Conservation (phyloP, 2,113 vertebrate genomes). For the Vimba vimba region DNA sequence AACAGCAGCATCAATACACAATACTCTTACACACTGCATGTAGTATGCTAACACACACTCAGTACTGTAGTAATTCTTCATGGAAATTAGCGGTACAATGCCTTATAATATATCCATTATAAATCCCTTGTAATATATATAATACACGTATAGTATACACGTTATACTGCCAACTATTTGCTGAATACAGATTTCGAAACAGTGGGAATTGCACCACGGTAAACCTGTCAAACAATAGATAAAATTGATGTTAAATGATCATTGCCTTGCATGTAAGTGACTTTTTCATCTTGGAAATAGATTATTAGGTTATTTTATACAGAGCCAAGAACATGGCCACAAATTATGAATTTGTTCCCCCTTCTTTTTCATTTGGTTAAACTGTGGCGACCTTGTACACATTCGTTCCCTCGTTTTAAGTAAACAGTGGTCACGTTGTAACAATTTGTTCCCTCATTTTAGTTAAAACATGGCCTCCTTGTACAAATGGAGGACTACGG, state of each 20-base stretch:
- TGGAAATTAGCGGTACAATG: background rate
- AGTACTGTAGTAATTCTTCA: background rate
- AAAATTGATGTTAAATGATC: no score
- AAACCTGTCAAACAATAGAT: no score
- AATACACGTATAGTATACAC: no score
- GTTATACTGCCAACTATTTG: background rate
- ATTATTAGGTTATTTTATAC: background rate
- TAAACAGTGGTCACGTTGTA: background rate
- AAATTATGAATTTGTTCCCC: background rate
- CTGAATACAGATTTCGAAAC: background rate
- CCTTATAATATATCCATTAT: background rate
- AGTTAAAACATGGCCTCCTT: background rate
- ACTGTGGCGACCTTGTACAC: background rate
- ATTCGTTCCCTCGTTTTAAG: background rate
- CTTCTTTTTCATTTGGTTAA: background rate
- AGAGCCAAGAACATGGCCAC: background rate
- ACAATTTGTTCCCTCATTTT: background rate
- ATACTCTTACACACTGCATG: background rate
- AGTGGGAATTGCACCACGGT: background rate
- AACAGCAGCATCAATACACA: conserved; percentile 40
- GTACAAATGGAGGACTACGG: background rate
- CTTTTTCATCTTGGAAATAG: background rate
- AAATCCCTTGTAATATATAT: no score
- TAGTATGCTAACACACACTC: conserved; percentile 25
- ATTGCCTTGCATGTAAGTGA: no score